Evolutionary conservation across 1,140 invertebrate genomes (phyloP).

Genomic region (Plectus sambesii): DNA sequence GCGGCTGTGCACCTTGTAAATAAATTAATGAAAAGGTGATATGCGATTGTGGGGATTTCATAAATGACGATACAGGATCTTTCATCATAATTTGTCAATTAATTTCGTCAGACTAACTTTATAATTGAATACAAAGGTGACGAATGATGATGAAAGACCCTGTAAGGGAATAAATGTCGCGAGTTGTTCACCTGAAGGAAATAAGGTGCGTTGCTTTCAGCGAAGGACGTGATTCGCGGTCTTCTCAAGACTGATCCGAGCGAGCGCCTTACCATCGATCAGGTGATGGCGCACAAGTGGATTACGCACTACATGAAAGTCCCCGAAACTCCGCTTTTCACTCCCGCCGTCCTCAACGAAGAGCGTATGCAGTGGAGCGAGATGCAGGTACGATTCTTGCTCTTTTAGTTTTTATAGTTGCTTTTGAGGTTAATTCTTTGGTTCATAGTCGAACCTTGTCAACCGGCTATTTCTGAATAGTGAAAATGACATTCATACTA

Average conservation of each 20-base stretch:
- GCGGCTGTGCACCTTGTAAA: no score
- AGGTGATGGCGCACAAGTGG: conserved; percentile 80
- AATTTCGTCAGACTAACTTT: no score
- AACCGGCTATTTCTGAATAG: no score
- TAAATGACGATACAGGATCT: no score
- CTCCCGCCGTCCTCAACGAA: conserved; percentile 18
- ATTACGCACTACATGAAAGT: conserved; percentile 54
- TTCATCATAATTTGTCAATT: no score
- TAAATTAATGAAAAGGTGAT: no score
- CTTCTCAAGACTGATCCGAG: conserved; percentile 85
- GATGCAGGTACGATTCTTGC: conserved; percentile 53
- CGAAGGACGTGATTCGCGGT: conserved; percentile 82
- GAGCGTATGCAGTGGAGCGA: conserved; percentile 82
- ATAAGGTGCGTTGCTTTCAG: conserved; percentile 47
- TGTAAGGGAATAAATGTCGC: conserved; percentile 2
- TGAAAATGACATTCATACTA: no score
- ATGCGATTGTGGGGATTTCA: no score
- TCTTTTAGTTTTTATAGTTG: not conserved
- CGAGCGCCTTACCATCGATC: conserved; percentile 72
- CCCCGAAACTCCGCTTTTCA: conserved; percentile 56
- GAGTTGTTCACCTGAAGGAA: conserved; percentile 4
- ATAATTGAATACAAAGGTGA: no score
- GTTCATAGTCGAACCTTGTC: no score
- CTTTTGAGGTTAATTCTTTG: conserved; percentile 2
- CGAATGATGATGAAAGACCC: no score